Percentiles rank a stretch among this genome's conserved stretches.
Evolutionary conservation across 2,888 invertebrate genomes (phyloP).

Genomic region (Hemaris fuciformis): DNA sequence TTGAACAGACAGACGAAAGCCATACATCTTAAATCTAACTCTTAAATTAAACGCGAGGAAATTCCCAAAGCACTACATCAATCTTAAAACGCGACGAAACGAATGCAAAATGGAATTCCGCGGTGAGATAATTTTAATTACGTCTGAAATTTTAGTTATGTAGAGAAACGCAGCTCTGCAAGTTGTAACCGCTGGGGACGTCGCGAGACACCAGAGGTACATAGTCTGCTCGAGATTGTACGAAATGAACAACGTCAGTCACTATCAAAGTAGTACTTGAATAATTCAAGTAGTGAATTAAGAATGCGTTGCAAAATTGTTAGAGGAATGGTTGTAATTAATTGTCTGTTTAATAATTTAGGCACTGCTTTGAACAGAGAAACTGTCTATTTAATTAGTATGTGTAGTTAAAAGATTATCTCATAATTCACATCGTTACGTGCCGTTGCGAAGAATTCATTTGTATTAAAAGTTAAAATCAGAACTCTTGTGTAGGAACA

Average conservation of each 20-base stretch:
- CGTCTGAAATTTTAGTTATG: conserved; percentile 49
- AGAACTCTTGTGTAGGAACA: no score
- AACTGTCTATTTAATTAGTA: no score
- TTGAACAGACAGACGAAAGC: not conserved
- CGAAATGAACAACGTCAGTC: no score
- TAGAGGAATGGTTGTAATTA: no score
- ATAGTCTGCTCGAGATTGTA: no score
- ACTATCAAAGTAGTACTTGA: no score
- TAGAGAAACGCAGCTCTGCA: conserved; percentile 31
- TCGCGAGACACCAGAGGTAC: not conserved
- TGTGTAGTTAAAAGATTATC: no score
- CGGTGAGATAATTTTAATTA: conserved; percentile 50
- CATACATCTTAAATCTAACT: not conserved
- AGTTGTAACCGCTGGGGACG: conserved; percentile 16
- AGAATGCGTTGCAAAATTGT: not conserved
- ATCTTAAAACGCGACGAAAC: conserved; percentile 21
- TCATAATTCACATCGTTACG: no score
- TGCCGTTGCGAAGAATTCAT: no score
- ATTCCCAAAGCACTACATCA: conserved; percentile 10
- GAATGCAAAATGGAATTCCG: conserved; percentile 25
- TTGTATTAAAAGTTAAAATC: no score
- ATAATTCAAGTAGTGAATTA: not conserved
- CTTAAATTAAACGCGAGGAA: not conserved
- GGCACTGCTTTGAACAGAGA: no score
- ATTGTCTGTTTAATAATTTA: no score